Conservation (phyloP, 2,113 vertebrate genomes). For the Zosterops pallidus region DNA sequence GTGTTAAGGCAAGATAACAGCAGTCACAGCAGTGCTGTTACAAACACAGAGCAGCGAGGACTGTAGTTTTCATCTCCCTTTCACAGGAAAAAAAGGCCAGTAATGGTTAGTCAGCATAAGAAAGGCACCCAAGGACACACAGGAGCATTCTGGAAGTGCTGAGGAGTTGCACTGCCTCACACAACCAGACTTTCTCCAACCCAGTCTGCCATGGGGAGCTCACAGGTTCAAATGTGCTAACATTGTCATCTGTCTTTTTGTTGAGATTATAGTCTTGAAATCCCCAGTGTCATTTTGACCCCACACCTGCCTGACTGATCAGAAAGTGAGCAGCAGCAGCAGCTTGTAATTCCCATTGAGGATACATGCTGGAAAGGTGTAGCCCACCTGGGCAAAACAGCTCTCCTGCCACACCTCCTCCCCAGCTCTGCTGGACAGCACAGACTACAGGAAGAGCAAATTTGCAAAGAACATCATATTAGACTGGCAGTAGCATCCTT, state of each 20-base stretch:
- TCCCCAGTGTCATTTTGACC: neutral
- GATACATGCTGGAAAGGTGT: constrained; percentile 73
- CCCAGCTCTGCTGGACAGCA: constrained; percentile 62
- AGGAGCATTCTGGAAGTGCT: neutral
- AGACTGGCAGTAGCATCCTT: neutral
- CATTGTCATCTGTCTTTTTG: neutral
- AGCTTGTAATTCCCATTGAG: constrained; percentile 73
- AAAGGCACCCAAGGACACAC: neutral
- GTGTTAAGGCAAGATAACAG: neutral
- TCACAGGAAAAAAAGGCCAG: neutral
- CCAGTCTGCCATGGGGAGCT: neutral
- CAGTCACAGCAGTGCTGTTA: neutral
- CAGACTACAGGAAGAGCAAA: constrained; percentile 1
- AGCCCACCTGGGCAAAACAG: constrained; percentile 68
- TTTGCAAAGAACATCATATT: neutral
- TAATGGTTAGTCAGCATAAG: neutral
- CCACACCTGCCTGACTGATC: neutral
- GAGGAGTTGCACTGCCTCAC: neutral
- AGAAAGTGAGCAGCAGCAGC: constrained; percentile 72
- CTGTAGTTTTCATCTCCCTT: neutral
- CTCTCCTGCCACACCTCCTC: constrained; percentile 68
- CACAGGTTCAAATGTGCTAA: neutral
- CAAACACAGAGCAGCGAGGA: neutral
- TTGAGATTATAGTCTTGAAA: neutral
- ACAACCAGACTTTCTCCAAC: neutral